Percentiles rank a stretch among this genome's conserved stretches.
Conservation (phyloP, 1,140 invertebrate genomes). For the Bombus affinis region DNA sequence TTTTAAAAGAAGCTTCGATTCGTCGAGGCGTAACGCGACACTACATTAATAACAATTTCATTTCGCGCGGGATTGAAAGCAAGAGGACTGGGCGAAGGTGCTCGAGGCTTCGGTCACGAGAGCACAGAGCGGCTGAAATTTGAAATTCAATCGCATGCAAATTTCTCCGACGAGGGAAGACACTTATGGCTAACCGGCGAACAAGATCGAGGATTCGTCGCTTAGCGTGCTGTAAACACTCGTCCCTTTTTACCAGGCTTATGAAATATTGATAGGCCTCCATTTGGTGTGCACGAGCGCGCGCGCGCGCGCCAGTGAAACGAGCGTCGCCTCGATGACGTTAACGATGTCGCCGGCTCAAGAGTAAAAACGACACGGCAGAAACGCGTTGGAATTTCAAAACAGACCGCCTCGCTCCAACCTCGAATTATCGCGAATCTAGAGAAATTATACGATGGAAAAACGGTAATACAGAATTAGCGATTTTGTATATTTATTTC, state of each 20-base stretch:
- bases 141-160: constrained; percentile 79
- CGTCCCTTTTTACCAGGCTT: constrained; percentile 70
- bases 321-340: constrained; percentile 4
- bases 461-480: not conserved
- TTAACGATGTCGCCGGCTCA: constrained; percentile 17
- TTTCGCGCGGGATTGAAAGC: constrained; percentile 22
- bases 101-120: constrained; percentile 60
- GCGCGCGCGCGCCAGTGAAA: constrained; percentile 23
- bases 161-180: constrained; percentile 57
- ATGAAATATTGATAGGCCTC: constrained; percentile 75
- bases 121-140: constrained; percentile 63
- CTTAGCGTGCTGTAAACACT: constrained; percentile 72
- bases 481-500: no score
- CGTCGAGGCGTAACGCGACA: not conserved
- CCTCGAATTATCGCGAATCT: not conserved
- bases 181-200: constrained; percentile 67
- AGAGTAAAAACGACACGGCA: constrained; percentile 9
- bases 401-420: not conserved
- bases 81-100: constrained; percentile 10
- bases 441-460: not conserved
- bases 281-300: not conserved
- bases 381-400: not conserved
- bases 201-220: constrained; percentile 72
- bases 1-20: not conserved
- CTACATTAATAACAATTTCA: constrained; percentile 52